Base-by-base conservation (phyloP, 2,797 vertebrate genomes). In the Graptemys geographica region DNA sequence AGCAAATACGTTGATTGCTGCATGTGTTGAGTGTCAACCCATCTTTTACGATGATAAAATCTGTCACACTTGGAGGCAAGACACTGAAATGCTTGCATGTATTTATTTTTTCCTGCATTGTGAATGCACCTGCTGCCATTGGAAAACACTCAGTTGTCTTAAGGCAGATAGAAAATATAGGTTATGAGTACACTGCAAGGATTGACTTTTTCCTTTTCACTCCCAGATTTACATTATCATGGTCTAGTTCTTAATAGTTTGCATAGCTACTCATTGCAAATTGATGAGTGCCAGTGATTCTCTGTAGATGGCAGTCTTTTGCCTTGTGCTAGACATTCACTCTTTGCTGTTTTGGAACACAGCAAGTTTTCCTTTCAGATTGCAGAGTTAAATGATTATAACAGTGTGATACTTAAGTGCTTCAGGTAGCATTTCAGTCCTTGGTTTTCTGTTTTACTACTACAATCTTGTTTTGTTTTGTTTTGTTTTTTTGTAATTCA, bases 251-350 rank as follows among this genome's bases (percentile, higher is more conserved):
- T 65, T 52, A 18, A 27, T 19, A 15, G 5, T 52, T 4, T 28
- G 52, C 11, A 53, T 51, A 79, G 18, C 33, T 53, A n/a, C 78
- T 79, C 6, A 55, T 18, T 49, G 49, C 79, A 52, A 52, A 83
- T 13, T 31, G 10, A 11, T 11, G 21, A 82, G 19, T 51, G 31
- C 53, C 7, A 16, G 7, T 18, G 5, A 49, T 78, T 8, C 33
- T 92, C 97, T 87, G 62, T 44, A 95, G 95, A 74, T 96, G 94
- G 86, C 88, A 33, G 5, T 57, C 84, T 94, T 95, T 59, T 28
- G 33, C 97, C 85, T 95, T 47, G 31, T 84, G 89, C 87, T 78
- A 31, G 53, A 76, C 59, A 82, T 41, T 90, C 78, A 27, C 13
- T 44, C 51, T 87, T 56, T 52, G 10, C 59, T 79, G 28, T 74